A percentile compares a stretch with the other conserved stretches of the same genome.
Conservation (phyloP, 2,888 invertebrate species). For the Nephrotoma appendiculata region DNA sequence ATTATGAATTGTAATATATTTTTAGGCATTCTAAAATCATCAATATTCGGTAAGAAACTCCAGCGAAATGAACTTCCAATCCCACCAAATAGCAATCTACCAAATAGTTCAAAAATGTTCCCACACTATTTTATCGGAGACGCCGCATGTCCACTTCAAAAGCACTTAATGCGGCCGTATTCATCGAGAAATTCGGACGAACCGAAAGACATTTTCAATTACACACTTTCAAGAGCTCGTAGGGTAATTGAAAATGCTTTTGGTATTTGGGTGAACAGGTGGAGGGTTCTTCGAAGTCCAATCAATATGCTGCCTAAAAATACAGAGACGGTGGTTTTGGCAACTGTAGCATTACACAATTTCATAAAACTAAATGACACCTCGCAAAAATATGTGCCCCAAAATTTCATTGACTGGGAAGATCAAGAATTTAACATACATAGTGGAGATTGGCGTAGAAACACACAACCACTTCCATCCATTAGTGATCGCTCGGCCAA, state of each 20-base stretch:
- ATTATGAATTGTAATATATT: not conserved
- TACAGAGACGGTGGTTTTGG: not conserved
- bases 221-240: constrained; percentile 13
- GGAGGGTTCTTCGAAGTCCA: constrained; percentile 6
- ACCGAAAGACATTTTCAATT: constrained; percentile 7
- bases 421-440: too few species aligned
- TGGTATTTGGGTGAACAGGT: constrained; percentile 12
- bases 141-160: constrained; percentile 13
- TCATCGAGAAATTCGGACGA: too few species aligned
- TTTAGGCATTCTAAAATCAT: not conserved
- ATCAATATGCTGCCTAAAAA: not conserved
- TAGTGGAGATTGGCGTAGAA: too few species aligned
- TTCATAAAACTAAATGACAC: too few species aligned
- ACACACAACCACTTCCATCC: too few species aligned
- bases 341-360: too few species aligned
- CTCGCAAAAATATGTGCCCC: too few species aligned
- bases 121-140: constrained; percentile 10
- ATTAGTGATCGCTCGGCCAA: too few species aligned
- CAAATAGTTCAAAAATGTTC: not conserved
- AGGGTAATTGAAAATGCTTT: constrained; percentile 10
- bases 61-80: not conserved
- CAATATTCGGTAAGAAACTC: constrained; percentile 5
- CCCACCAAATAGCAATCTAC: not conserved
- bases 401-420: too few species aligned
- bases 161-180: constrained; percentile 1